A percentile compares a stretch with the other conserved stretches of the same genome.
These are phyloP conservation scores for Hofmannophila pseudospretella DNA, from an alignment of 2,888 invertebrate species.

Conservation along the genomic window DNA sequence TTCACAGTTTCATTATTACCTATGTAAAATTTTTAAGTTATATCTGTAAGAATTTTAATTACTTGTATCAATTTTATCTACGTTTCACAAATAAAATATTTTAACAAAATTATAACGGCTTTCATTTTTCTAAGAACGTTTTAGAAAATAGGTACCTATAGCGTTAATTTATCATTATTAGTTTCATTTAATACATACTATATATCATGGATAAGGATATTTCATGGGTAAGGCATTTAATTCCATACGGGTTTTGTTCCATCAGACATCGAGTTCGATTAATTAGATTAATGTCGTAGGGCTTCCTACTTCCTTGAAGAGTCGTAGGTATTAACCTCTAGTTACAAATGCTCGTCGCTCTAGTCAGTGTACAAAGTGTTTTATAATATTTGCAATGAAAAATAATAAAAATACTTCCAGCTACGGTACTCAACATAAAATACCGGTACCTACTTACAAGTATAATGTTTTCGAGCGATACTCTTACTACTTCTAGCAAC, in stretches of 20 bases:
- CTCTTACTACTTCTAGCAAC: neutral
- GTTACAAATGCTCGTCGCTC: constrained; percentile 32
- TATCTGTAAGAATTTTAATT: constrained; percentile 75
- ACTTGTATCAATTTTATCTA: constrained; percentile 78
- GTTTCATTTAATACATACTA: too few species aligned
- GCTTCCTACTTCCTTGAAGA: constrained; percentile 52
- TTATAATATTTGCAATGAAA: constrained; percentile 36
- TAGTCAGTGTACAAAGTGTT: constrained; percentile 11
- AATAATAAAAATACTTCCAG: constrained; percentile 29
- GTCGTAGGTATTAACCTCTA: constrained; percentile 29
- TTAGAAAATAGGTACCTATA: too few species aligned
- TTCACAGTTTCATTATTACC: constrained; percentile 72
- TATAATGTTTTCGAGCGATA: neutral
- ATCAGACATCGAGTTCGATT: constrained; percentile 37
- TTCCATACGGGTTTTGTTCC: neutral
- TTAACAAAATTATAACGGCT: constrained; percentile 57
- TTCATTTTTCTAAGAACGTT: constrained; percentile 20
- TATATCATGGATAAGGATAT: too few species aligned
- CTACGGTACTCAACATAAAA: constrained; percentile 40
- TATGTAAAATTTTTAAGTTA: constrained; percentile 69
- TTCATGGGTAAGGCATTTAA: too few species aligned
- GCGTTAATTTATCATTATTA: too few species aligned
- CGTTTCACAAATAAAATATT: constrained; percentile 77
- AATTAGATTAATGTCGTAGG: constrained; percentile 68
- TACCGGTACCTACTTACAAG: constrained; percentile 31